A percentile compares a stretch with the other conserved stretches of the same genome.
Evolutionary conservation across 2,888 invertebrate species (phyloP).

Genomic region (Agrochola circellaris): DNA sequence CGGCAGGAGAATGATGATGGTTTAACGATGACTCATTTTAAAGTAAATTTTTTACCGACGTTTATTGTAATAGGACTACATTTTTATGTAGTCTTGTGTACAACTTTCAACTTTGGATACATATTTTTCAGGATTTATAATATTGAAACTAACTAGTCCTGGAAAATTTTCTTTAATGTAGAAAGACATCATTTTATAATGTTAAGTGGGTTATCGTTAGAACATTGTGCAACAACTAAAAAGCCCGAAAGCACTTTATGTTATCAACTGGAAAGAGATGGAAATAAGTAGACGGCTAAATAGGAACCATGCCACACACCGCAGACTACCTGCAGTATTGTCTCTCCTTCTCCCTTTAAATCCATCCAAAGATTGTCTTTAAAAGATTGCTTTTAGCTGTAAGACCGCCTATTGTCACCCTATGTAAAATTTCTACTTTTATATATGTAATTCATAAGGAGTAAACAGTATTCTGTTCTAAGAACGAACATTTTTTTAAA

Average conservation of each 20-base stretch:
- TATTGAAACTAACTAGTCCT: background rate
- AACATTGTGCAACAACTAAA: background rate
- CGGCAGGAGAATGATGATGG: background rate
- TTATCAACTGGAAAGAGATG: too few relatives aligned
- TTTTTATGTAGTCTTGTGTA: constrained; percentile 5
- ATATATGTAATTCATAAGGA: background rate
- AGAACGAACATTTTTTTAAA: background rate
- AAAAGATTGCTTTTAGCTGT: background rate
- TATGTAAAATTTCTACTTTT: background rate
- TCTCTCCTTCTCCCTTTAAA: background rate
- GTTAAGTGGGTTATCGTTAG: background rate
- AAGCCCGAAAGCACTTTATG: background rate
- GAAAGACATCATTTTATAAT: too few relatives aligned
- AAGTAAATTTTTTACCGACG: background rate
- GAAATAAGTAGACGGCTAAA: too few relatives aligned
- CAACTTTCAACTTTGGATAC: background rate
- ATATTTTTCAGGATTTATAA: background rate
- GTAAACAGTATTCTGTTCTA: background rate
- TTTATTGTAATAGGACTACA: background rate
- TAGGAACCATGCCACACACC: background rate
- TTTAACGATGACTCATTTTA: constrained; percentile 14
- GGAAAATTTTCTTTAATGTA: background rate
- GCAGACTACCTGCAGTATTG: background rate
- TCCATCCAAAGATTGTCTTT: background rate
- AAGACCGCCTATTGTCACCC: background rate